Percentiles rank a stretch among this genome's conserved stretches.
phyloP scores from a whole-genome alignment of 2,888 invertebrate genomes.

The Galerucella nymphaeae region DNA sequence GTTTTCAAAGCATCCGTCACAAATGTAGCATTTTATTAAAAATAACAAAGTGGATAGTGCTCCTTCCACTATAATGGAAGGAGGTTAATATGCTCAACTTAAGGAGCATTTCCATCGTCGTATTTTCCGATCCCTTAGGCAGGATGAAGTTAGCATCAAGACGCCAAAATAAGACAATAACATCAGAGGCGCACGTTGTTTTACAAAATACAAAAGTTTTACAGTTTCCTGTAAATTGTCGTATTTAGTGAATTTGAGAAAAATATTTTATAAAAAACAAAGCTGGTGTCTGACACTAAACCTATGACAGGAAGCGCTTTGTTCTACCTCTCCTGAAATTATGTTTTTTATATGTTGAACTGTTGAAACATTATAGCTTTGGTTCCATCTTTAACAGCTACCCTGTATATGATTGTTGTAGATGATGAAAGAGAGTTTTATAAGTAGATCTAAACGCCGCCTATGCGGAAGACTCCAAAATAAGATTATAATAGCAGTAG shows the following conservation, averaged over 20 bases:
- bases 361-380: too few species aligned
- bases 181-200: constrained; percentile 9
- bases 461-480: constrained; percentile 52
- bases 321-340: too few species aligned
- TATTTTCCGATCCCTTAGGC: constrained; percentile 55
- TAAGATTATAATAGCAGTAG: constrained; percentile 53
- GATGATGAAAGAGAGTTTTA: neutral
- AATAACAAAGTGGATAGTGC: constrained; percentile 6
- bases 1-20: neutral
- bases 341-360: too few species aligned
- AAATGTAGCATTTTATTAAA: neutral
- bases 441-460: neutral
- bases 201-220: too few species aligned
- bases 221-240: too few species aligned
- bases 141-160: constrained; percentile 51
- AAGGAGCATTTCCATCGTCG: constrained; percentile 47
- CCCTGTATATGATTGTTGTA: too few species aligned
- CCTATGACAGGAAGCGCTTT: too few species aligned
- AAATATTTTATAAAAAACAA: too few species aligned
- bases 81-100: constrained; percentile 21
- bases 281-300: too few species aligned
- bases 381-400: too few species aligned
- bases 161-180: constrained; percentile 57
- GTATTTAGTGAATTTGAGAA: too few species aligned
- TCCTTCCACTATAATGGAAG: neutral